Evolutionary conservation across 1,140 invertebrate genomes (phyloP).

Genomic region (Dysdera silvatica): DNA sequence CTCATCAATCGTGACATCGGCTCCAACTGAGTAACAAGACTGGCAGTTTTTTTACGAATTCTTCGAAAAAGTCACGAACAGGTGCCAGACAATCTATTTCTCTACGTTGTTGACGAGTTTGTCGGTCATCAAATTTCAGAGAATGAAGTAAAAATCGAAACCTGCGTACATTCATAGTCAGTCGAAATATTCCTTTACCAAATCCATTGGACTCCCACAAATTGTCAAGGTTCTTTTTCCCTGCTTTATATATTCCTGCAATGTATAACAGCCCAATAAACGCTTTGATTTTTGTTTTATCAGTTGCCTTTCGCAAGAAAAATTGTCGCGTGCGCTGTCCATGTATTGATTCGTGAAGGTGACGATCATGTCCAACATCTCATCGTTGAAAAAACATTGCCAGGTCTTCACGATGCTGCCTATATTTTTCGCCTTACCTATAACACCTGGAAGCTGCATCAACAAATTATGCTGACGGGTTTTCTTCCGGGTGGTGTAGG

Average conservation of each 20-base stretch:
- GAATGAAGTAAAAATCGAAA: constrained; percentile 11
- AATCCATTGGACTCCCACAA: constrained; percentile 7
- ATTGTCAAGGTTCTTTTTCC: background rate
- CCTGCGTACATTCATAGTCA: constrained; percentile 8
- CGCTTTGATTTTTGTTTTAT: constrained; percentile 18
- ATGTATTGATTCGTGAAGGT: constrained; percentile 18
- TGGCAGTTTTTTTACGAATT: constrained; percentile 28
- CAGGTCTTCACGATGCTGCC: background rate
- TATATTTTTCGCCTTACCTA: background rate
- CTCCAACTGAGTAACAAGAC: background rate
- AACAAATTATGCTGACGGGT: background rate
- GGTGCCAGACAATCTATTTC: constrained; percentile 6
- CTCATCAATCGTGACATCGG: constrained; percentile 42
- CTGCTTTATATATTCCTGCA: constrained; percentile 6
- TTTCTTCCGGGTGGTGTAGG: background rate
- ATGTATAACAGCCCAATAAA: constrained; percentile 24
- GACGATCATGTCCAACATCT: constrained; percentile 9
- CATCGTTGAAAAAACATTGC: background rate
- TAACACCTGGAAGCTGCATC: background rate
- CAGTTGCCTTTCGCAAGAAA: constrained; percentile 16
- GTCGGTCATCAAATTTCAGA: constrained; percentile 3
- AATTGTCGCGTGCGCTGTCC: background rate
- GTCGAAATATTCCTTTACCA: constrained; percentile 20
- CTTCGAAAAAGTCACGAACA: constrained; percentile 28
- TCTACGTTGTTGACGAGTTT: background rate